Percentiles rank a stretch among this genome's conserved stretches.
Conservation (phyloP, 2,113 vertebrate species). For the Heterotilapia buettikoferi region DNA sequence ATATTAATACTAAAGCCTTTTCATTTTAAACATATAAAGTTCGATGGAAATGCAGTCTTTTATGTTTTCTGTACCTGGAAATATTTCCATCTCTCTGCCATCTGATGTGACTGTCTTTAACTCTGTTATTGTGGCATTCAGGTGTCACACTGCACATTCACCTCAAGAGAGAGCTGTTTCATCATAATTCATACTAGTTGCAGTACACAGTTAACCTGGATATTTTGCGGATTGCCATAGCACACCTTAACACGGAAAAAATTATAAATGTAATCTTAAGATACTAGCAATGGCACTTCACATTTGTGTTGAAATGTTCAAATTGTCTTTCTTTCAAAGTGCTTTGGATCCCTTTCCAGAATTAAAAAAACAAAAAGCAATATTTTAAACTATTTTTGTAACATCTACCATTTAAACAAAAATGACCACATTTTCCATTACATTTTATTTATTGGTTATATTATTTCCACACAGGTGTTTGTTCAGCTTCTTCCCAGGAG, state of each 20-base stretch:
- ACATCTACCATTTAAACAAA: background rate
- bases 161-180: background rate
- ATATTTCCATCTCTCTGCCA: background rate
- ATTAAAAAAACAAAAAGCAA: background rate
- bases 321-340: background rate
- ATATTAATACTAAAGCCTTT: background rate
- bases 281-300: background rate
- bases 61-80: background rate
- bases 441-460: background rate
- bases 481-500: background rate
- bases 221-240: background rate
- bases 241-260: rapidly evolving
- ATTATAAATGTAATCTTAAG: background rate
- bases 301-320: background rate
- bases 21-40: background rate
- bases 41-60: background rate
- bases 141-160: background rate
- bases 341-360: background rate
- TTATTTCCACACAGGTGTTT: background rate
- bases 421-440: background rate
- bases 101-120: background rate
- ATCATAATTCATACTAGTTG: background rate
- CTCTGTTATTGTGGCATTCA: background rate
- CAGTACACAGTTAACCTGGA: background rate
- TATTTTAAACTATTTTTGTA: background rate